Evolutionary conservation across 2,888 invertebrate genomes (phyloP).

Genomic region (Tethea ocularis): DNA sequence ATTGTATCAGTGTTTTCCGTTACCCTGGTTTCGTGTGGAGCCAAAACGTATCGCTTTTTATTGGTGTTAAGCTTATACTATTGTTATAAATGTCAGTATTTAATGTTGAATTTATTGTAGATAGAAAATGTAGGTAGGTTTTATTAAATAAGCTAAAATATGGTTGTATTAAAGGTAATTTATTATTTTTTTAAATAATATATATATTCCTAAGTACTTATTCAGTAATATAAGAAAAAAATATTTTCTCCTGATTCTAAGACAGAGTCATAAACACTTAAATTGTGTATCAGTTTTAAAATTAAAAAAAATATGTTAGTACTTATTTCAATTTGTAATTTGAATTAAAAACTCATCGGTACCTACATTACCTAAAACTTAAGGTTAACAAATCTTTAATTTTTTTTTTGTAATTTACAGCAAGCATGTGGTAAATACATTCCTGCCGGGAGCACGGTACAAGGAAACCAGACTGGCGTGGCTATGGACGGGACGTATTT

Average conservation of each 20-base stretch:
- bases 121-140: constrained; percentile 44
- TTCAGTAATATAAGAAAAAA: too few species aligned
- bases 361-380: too few species aligned
- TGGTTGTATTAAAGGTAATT: constrained; percentile 11
- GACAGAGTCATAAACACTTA: too few species aligned
- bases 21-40: constrained; percentile 18
- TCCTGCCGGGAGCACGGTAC: constrained; percentile 92
- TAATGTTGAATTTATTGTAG: constrained; percentile 41
- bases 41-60: constrained; percentile 37
- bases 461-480: constrained; percentile 91
- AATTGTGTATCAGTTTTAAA: too few species aligned
- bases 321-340: too few species aligned
- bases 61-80: constrained; percentile 43
- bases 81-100: constrained; percentile 32
- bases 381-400: constrained; percentile 17
- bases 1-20: constrained; percentile 35
- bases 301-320: too few species aligned
- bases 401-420: constrained; percentile 70
- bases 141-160: constrained; percentile 9
- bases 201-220: too few species aligned
- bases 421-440: constrained; percentile 95
- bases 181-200: neutral
- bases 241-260: neutral
- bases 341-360: too few species aligned
- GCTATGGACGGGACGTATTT: constrained; percentile 93